Conservation (phyloP, 92 coral and sea anemone genomes). For the Phenganax stokvisi region DNA sequence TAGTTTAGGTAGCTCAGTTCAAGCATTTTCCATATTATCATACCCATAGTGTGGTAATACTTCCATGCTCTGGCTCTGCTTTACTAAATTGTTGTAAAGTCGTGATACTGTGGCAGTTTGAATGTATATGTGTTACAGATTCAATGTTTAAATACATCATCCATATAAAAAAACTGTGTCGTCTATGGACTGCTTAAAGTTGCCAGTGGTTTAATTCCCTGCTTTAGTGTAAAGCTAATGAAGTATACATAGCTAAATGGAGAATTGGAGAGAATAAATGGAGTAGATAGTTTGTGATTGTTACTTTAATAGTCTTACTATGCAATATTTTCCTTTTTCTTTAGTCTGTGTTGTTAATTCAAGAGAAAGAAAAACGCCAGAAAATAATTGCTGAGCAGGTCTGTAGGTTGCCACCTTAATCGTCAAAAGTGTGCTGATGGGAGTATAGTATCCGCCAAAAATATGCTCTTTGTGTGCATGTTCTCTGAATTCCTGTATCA, state of each 20-base stretch:
- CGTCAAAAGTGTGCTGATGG: conserved; percentile 22
- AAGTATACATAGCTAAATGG: not conserved
- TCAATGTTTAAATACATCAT: too few species aligned
- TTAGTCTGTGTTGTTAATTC: conserved; percentile 20
- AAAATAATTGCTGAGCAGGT: conserved; percentile 71
- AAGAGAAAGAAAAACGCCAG: conserved; percentile 48
- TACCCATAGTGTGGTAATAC: too few species aligned
- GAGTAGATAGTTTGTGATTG: conserved; percentile 39
- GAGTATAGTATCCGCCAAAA: conserved; percentile 35
- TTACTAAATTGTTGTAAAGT: too few species aligned
- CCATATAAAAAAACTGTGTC: too few species aligned
- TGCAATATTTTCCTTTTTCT: not conserved
- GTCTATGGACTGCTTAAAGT: too few species aligned
- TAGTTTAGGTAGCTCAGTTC: too few species aligned
- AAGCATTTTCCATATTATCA: too few species aligned
- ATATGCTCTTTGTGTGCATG: not conserved
- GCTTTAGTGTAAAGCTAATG: too few species aligned
- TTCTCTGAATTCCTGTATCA: not conserved
- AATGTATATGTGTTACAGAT: too few species aligned
- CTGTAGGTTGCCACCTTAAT: conserved; percentile 49
- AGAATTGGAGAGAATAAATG: conserved; percentile 52
- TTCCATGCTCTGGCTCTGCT: too few species aligned
- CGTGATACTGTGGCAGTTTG: too few species aligned
- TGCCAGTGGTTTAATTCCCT: too few species aligned
- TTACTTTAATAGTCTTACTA: not conserved